A percentile compares a stretch with the other conserved stretches of the same genome.
These are phyloP conservation scores for Diadromus collaris DNA, from an alignment of 2,888 invertebrate species.

Conservation along the genomic window DNA sequence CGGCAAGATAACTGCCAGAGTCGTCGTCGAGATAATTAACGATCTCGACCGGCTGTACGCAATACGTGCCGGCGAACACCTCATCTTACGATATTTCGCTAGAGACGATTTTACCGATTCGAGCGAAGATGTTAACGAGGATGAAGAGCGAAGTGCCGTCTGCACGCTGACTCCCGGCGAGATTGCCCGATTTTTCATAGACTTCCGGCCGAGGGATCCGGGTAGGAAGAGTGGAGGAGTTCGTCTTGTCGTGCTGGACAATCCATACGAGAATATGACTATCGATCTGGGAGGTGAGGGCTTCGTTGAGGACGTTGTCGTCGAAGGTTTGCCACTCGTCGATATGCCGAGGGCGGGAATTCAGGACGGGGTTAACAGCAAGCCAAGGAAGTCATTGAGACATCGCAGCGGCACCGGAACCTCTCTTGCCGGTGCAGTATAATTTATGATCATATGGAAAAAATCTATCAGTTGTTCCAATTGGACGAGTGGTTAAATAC, in stretches of 20 bases:
- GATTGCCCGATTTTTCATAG: slow-evolving; percentile 71
- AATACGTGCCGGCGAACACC: slow-evolving; percentile 12
- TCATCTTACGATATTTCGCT: slow-evolving; percentile 4
- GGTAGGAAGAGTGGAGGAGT: slow-evolving; percentile 72
- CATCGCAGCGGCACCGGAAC: slow-evolving; percentile 25
- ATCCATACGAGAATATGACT: slow-evolving; percentile 82
- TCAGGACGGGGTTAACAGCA: background rate
- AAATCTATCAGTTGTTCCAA: background rate
- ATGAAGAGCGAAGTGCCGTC: slow-evolving; percentile 26
- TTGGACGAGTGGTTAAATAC: too few relatives aligned
- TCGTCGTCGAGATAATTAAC: slow-evolving; percentile 77
- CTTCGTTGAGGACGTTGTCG: slow-evolving; percentile 80
- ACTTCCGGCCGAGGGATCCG: slow-evolving; percentile 74
- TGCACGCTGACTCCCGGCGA: slow-evolving; percentile 70
- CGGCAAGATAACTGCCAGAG: slow-evolving; percentile 77
- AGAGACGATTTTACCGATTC: background rate
- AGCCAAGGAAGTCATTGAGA: slow-evolving; percentile 44
- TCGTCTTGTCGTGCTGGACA: slow-evolving; percentile 81
- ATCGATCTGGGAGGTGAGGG: slow-evolving; percentile 80
- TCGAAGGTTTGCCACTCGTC: slow-evolving; percentile 76
- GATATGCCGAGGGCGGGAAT: slow-evolving; percentile 42
- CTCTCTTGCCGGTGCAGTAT: slow-evolving; percentile 26
- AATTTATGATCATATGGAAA: background rate
- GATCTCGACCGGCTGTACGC: slow-evolving; percentile 67
- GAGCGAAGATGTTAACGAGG: slow-evolving; percentile 23